Evolutionary conservation across 2,797 vertebrate genomes (phyloP).

Genomic region (Esox masquinongy): DNA sequence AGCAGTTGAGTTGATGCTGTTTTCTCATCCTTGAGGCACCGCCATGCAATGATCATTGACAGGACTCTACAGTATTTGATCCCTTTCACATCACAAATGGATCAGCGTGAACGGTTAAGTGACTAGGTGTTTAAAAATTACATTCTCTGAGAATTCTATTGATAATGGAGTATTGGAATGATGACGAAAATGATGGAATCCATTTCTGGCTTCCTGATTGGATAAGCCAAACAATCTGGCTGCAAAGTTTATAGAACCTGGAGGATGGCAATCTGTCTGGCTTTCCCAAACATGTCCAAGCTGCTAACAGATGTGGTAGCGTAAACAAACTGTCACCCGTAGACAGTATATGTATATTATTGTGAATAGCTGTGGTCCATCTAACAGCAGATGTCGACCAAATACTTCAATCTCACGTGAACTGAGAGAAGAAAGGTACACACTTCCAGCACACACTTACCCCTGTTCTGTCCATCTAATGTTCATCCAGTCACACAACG

Average conservation of each 20-base stretch:
- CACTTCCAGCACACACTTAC: conserved; percentile 23
- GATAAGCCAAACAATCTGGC: conserved; percentile 7
- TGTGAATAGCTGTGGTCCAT: neutral
- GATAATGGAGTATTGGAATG: neutral
- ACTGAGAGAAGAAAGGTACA: neutral
- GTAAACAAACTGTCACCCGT: conserved; percentile 4
- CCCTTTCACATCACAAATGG: neutral
- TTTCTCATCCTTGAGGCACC: neutral
- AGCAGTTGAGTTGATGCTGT: conserved; percentile 2
- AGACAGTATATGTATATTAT: neutral
- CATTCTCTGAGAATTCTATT: neutral
- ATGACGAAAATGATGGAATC: neutral
- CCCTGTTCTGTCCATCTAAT: conserved; percentile 13
- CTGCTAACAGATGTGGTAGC: conserved; percentile 18
- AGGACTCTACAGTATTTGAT: neutral
- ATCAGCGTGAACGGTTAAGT: neutral
- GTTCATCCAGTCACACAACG: conserved; percentile 4
- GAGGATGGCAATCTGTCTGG: conserved; percentile 1
- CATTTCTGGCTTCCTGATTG: neutral
- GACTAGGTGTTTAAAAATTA: neutral
- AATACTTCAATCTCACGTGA: neutral
- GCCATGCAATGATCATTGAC: neutral
- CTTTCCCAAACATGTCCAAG: neutral
- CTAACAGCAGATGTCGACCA: too few species aligned
- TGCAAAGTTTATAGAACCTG: conserved; percentile 1